Conservation (phyloP, 2,888 invertebrate genomes). For the Cheilosia pagana region DNA sequence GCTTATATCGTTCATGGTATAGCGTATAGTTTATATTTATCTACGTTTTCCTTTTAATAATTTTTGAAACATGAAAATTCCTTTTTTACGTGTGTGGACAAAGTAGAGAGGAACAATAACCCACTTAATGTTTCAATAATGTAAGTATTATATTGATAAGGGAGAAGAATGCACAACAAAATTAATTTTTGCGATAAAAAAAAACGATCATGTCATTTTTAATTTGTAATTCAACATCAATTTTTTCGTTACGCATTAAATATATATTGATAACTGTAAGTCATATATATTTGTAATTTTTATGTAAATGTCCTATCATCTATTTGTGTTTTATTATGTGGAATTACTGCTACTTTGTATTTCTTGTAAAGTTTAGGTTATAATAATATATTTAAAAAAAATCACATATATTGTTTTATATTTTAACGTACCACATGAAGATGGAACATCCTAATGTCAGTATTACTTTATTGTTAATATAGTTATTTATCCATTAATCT, state of each 20-base stretch:
- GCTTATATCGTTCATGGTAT: constrained; percentile 23
- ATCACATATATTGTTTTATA: constrained; percentile 61
- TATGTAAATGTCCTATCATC: constrained; percentile 47
- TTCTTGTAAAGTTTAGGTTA: constrained; percentile 44
- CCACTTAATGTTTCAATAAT: constrained; percentile 42
- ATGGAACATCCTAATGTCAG: constrained; percentile 61
- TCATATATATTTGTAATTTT: constrained; percentile 17
- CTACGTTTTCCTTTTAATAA: not conserved
- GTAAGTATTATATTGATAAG: constrained; percentile 13
- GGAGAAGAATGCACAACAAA: constrained; percentile 7
- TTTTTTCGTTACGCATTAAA: constrained; percentile 5
- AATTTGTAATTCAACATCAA: constrained; percentile 31
- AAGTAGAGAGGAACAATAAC: constrained; percentile 68
- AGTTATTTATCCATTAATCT: constrained; percentile 45
- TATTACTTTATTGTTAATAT: constrained; percentile 35
- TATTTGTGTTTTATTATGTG: constrained; percentile 27
- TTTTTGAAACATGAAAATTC: constrained; percentile 31
- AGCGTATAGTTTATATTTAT: constrained; percentile 7
- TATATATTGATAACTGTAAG: constrained; percentile 12
- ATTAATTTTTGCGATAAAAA: constrained; percentile 15
- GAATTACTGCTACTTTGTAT: constrained; percentile 36
- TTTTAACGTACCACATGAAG: constrained; percentile 60
- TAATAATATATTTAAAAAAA: constrained; percentile 60
- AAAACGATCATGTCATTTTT: not conserved
- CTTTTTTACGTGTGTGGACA: constrained; percentile 34